These are phyloP conservation scores for Xiphophorus couchianus DNA, from an alignment of 2,113 vertebrate genomes.

Conservation along the genomic window DNA sequence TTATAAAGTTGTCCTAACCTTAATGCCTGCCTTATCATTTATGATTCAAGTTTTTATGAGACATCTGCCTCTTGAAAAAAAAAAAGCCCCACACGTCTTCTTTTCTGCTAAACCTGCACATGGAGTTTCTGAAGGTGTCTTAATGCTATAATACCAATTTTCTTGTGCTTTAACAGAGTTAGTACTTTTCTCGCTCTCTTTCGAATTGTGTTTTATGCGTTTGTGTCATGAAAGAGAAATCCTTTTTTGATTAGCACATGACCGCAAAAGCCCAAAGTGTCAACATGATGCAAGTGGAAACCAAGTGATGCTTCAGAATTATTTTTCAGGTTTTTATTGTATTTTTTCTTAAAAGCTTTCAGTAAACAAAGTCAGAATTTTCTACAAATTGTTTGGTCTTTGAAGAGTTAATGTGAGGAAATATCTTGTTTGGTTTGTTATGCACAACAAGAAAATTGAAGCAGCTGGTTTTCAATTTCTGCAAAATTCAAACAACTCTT, in stretches of 20 bases:
- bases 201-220: neutral
- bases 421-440: neutral
- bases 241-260: neutral
- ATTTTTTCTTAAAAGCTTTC: neutral
- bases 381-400: neutral
- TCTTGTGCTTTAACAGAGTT: neutral
- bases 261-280: neutral
- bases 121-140: neutral
- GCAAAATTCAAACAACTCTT: too few species aligned
- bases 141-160: neutral
- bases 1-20: neutral
- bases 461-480: neutral
- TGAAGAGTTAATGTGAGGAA: too few species aligned
- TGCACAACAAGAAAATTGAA: neutral
- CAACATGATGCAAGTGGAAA: neutral
- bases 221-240: neutral
- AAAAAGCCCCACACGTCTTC: neutral
- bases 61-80: neutral
- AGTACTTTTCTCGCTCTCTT: too few species aligned
- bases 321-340: neutral
- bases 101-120: neutral
- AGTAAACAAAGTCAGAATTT: neutral
- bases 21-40: neutral
- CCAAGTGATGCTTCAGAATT: neutral
- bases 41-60: neutral